Evolutionary conservation across 2,888 invertebrate species (phyloP), one percentile per base, ranked within the genome.

Genomic region (Aleiodes testaceus): DNA sequence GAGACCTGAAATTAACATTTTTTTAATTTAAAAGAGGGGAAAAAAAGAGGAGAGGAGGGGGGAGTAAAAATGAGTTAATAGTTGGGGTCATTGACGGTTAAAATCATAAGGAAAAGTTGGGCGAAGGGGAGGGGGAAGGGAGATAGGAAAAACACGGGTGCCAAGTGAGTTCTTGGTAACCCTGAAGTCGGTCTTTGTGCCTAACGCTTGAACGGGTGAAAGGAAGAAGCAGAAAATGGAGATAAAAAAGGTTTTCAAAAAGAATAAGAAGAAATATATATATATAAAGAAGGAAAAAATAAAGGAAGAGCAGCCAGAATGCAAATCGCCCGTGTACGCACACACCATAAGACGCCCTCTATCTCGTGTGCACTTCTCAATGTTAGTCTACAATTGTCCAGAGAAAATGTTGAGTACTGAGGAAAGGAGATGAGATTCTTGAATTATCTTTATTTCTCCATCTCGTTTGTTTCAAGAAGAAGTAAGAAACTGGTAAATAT

Each of bases 131-230:
- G 36, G 11, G 6, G 26, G 5, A 16, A 26, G n/a, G 66, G 42
- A 59, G 45, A 72, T 20, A 26, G 36, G 44, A 30, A 72, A 78
- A 74, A 76, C 75, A 75, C 66, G 72, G 73, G 64, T 75, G 69
- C 69, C 69, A 65, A 70, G 72, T 63, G 45, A 69, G 67, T 75
- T 74, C 74, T 75, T 47, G 71, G 75, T 75, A 76, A 73, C 66
- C 74, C 78, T 80, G 79, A 79, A 81, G 81, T 79, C 78, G 67
- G 78, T 78, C 81, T 81, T 81, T 81, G 81, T 81, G 78, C 63
- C 76, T 78, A 74, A 74, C 47, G 64, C 26, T 66, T 63, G 42
- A 18, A 63, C 30, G 36, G 14, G 49, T 61, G 36, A 42, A 55
- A 61, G 47, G 42, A 44, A 61, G 65, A 70, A 26, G 42, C 26